Base-by-base conservation (phyloP, 2,113 vertebrate species). In the Spea bombifrons region DNA sequence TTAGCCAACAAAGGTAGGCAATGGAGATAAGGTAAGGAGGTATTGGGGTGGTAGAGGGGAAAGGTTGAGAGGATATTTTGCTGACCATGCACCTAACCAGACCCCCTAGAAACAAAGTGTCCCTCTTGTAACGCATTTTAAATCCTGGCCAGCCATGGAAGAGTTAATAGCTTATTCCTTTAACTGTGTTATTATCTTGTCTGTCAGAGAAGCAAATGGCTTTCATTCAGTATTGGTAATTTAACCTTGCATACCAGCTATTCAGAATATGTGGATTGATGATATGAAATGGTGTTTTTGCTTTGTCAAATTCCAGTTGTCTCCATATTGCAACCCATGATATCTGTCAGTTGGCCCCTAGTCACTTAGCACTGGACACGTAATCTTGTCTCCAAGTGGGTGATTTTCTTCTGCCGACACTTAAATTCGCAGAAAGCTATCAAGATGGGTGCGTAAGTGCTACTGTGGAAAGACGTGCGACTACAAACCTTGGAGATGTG, bases 161-260 rank as follows among this genome's bases (percentile, higher is more conserved):
- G 50, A 7, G 50, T 52, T 52, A 52, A 52, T 52, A 52, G 6
- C 9, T 52, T 3, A 6, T 7, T 10, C 50, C 9, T 52, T 52
- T 52, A 10, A 52, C 9, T 50, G 67, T 76, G 68, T 76, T 76
- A 65, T 76, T 76, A 76, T 76, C 75, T 76, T 68, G 66, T 76
- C 75, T 76, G 75, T 76, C 75, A 76, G 47, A 61, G 52, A 76
- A 47, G 66, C 4, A 66, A 75, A 69, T 76, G 66, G 66, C 5
- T 68, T 76, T 76, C 53, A 52, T 69, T 76, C 75, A 68, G 47
- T 76, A 76, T 76, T 76, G 68, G 65, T 69, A 76, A 76, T 69
- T 68, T 76, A 59, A 76, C 75, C 75, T 75, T 67, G 64, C 74
- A 67, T 67, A 55, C 74, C 50, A 76, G 52, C 66, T 76, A 69